Conservation (phyloP, 2,113 vertebrate species). For the Otocyon megalotis region DNA sequence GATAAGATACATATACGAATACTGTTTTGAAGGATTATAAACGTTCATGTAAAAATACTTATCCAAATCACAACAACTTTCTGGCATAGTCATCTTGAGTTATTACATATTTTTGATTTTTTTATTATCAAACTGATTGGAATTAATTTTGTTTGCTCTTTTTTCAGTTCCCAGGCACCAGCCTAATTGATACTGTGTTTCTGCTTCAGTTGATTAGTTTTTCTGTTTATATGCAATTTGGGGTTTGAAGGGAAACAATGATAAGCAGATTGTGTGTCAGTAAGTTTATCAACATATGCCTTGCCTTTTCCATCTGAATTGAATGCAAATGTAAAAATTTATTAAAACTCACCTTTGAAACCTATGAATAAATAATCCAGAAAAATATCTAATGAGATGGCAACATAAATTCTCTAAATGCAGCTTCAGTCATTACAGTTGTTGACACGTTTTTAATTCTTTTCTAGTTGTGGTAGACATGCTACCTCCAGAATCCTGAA, state of each 20-base stretch:
- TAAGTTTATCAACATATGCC: conserved; percentile 62
- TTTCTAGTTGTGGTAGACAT: neutral
- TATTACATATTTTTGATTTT: conserved; percentile 71
- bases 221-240: conserved; percentile 80
- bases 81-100: conserved; percentile 65
- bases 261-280: conserved; percentile 66
- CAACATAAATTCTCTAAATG: neutral
- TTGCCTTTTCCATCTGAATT: conserved; percentile 61
- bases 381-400: conserved; percentile 24
- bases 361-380: conserved; percentile 22
- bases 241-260: conserved; percentile 73
- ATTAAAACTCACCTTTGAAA: conserved; percentile 71
- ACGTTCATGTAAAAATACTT: conserved; percentile 59
- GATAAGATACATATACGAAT: conserved; percentile 44
- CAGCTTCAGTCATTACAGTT: neutral
- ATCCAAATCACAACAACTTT: conserved; percentile 61
- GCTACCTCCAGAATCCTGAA: neutral
- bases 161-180: conserved; percentile 65
- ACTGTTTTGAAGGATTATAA: conserved; percentile 44
- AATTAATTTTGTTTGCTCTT: conserved; percentile 79
- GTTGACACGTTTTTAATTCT: neutral
- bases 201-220: conserved; percentile 81
- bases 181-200: conserved; percentile 78
- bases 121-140: conserved; percentile 73
- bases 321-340: conserved; percentile 43